Evolutionary conservation across 2,113 vertebrate species (phyloP).

Genomic region (Xyrauchen texanus): DNA sequence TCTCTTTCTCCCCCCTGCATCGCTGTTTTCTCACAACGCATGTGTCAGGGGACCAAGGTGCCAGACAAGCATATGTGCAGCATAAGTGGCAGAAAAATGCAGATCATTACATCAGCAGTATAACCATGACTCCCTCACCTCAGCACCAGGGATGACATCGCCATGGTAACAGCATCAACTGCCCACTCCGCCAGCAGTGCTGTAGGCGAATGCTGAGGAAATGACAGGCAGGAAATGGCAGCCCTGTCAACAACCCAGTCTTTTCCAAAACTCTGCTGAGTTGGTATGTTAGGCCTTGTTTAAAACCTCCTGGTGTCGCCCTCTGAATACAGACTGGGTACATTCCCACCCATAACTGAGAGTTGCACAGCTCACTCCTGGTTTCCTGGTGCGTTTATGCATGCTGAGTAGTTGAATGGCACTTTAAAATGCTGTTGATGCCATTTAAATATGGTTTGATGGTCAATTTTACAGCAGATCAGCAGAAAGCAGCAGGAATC

Average conservation of each 20-base stretch:
- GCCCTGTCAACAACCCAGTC: background rate
- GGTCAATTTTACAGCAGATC: conserved; percentile 25
- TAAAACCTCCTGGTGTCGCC: background rate
- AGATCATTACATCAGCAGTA: background rate
- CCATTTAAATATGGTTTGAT: conserved; percentile 31
- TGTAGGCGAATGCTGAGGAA: conserved; percentile 33
- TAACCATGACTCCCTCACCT: conserved; percentile 39
- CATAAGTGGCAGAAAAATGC: conserved; percentile 4
- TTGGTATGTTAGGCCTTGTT: background rate
- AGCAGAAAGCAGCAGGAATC: conserved; percentile 30
- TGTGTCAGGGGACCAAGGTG: conserved; percentile 31
- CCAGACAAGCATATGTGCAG: conserved; percentile 36
- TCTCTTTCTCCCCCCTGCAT: background rate
- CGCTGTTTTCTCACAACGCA: conserved; percentile 1
- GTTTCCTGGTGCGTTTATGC: background rate
- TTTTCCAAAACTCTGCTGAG: conserved; percentile 25
- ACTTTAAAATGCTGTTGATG: conserved; percentile 29
- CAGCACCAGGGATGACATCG: conserved; percentile 25
- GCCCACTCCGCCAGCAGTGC: conserved; percentile 32
- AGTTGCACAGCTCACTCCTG: background rate
- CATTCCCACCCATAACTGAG: background rate
- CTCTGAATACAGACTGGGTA: background rate
- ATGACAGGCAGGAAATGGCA: conserved; percentile 40
- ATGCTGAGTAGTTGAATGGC: background rate
- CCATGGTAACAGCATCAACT: conserved; percentile 47